Evolutionary conservation across 1,140 invertebrate genomes (phyloP).

Genomic region (Polyergus mexicanus): DNA sequence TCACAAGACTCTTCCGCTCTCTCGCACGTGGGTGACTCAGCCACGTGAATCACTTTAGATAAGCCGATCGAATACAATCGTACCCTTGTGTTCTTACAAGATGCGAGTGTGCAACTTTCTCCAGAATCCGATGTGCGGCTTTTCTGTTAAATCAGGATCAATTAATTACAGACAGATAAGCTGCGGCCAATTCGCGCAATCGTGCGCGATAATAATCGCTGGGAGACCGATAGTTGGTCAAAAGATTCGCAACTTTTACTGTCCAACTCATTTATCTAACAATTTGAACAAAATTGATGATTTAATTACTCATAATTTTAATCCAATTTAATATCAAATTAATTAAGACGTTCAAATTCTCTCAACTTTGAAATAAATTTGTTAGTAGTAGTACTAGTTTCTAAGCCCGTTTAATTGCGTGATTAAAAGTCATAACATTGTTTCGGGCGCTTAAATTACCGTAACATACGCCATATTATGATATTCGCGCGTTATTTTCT

Average conservation of each 20-base stretch:
- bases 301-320: background rate
- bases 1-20: conserved; percentile 14
- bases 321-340: too few relatives aligned
- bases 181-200: background rate
- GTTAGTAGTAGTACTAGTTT: background rate
- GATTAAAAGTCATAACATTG: background rate
- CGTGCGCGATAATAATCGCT: background rate
- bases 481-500: conserved; percentile 8
- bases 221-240: background rate
- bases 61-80: conserved; percentile 58
- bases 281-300: background rate
- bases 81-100: conserved; percentile 50
- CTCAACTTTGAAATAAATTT: background rate
- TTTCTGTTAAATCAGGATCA: conserved; percentile 32
- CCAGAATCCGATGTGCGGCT: background rate
- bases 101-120: conserved; percentile 43
- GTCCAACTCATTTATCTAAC: background rate
- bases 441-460: background rate
- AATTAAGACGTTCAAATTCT: too few relatives aligned
- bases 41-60: conserved; percentile 61
- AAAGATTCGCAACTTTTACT: background rate
- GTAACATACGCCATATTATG: background rate
- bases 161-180: conserved; percentile 34
- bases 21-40: conserved; percentile 54
- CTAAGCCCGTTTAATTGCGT: background rate